Evolutionary conservation across 2,888 invertebrate genomes (phyloP).

Genomic region (Heteromurus nitidus): DNA sequence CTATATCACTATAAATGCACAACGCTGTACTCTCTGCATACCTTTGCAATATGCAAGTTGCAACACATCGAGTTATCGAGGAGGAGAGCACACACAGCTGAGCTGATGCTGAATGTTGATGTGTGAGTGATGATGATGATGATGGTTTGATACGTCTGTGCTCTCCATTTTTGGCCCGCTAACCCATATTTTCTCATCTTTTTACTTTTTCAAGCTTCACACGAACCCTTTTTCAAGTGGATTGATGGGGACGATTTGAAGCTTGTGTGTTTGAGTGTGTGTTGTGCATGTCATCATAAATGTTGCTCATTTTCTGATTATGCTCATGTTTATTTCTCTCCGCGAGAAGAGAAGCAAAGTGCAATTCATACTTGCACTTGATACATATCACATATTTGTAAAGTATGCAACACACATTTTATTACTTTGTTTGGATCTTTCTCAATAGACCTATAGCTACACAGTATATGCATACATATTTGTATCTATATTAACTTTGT

Average conservation of each 20-base stretch:
- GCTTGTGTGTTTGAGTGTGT: not conserved
- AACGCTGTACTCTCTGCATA: not conserved
- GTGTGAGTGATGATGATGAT: constrained; percentile 8
- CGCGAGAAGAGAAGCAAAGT: too few relatives aligned
- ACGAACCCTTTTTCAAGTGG: constrained; percentile 24
- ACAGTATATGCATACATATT: too few relatives aligned
- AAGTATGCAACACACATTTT: too few relatives aligned
- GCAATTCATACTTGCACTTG: not conserved
- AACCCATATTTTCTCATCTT: constrained; percentile 52
- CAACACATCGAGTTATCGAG: too few relatives aligned
- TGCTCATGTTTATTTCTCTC: not conserved
- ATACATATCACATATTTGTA: too few relatives aligned
- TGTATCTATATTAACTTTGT: not conserved
- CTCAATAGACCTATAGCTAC: too few relatives aligned
- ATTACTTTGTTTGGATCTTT: not conserved
- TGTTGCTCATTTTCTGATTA: not conserved
- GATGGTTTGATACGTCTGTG: constrained; percentile 40
- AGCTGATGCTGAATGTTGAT: not conserved
- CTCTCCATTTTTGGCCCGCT: constrained; percentile 64
- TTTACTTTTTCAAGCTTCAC: constrained; percentile 20
- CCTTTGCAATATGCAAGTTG: constrained; percentile 1
- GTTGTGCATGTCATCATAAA: constrained; percentile 24
- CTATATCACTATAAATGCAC: too few relatives aligned
- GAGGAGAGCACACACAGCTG: too few relatives aligned
- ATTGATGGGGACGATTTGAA: constrained; percentile 16